These are phyloP conservation scores for Eudemis profundana DNA, from an alignment of 2,888 invertebrate species.

Conservation along the genomic window DNA sequence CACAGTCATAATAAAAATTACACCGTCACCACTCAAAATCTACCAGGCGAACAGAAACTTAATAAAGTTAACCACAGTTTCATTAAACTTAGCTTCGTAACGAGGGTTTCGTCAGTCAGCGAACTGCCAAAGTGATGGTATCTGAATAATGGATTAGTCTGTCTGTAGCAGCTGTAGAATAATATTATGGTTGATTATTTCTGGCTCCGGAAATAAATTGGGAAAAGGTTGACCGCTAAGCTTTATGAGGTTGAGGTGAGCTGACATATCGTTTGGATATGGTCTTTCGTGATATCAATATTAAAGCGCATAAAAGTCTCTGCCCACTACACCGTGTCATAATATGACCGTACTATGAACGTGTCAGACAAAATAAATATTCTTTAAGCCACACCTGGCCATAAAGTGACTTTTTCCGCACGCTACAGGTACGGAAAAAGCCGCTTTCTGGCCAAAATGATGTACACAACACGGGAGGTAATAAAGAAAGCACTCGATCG, in stretches of 20 bases:
- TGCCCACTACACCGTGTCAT: too few relatives aligned
- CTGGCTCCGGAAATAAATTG: neutral
- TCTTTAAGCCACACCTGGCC: too few relatives aligned
- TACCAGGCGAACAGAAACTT: constrained; percentile 2
- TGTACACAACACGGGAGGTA: too few relatives aligned
- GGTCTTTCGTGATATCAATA: too few relatives aligned
- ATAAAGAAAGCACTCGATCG: too few relatives aligned
- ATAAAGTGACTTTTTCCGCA: too few relatives aligned
- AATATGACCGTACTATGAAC: too few relatives aligned
- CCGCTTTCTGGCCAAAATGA: too few relatives aligned
- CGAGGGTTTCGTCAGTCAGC: constrained; percentile 38
- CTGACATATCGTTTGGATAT: too few relatives aligned
- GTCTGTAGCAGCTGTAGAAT: constrained; percentile 25
- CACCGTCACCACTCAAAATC: constrained; percentile 9
- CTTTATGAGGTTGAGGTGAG: neutral
- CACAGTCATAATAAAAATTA: neutral
- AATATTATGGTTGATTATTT: constrained; percentile 5
- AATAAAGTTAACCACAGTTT: constrained; percentile 29
- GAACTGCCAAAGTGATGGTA: constrained; percentile 43
- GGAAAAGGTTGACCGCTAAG: constrained; percentile 23
- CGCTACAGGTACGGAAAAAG: too few relatives aligned
- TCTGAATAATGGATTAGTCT: constrained; percentile 44
- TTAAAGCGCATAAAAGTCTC: too few relatives aligned
- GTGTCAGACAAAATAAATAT: too few relatives aligned
- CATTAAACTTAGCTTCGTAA: constrained; percentile 35